Conservation (phyloP, 1,140 invertebrate genomes). For the Megalopta genalis region DNA sequence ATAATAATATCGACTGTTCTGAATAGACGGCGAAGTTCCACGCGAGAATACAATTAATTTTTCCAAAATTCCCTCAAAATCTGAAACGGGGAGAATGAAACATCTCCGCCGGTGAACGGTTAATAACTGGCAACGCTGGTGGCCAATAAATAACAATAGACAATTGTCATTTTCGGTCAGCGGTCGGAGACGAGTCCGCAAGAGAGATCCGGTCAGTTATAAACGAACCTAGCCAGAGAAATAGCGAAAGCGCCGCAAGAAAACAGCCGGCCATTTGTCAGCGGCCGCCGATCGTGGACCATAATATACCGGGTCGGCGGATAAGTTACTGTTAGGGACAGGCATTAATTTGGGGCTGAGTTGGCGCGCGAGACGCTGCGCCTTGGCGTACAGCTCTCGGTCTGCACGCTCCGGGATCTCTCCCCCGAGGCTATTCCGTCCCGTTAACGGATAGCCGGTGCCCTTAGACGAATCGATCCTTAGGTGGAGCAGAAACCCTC, state of each 20-base stretch:
- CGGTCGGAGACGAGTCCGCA: too few relatives aligned
- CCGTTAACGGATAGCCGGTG: conserved; percentile 75
- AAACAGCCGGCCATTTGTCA: conserved; percentile 72
- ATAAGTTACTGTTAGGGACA: conserved; percentile 76
- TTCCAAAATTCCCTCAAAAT: too few relatives aligned
- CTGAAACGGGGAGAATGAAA: too few relatives aligned
- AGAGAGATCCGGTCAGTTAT: neutral
- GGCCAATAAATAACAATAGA: too few relatives aligned
- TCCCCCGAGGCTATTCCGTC: conserved; percentile 75
- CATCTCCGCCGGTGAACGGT: too few relatives aligned
- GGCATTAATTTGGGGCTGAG: conserved; percentile 75
- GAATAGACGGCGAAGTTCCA: too few relatives aligned
- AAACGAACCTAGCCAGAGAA: neutral
- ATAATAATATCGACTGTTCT: too few relatives aligned
- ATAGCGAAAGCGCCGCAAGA: conserved; percentile 56
- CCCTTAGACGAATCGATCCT: conserved; percentile 74
- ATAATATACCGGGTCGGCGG: conserved; percentile 71
- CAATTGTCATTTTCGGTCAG: too few relatives aligned
- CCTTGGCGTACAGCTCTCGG: conserved; percentile 29
- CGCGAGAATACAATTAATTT: too few relatives aligned
- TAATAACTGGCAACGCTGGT: too few relatives aligned
- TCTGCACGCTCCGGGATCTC: conserved; percentile 64
- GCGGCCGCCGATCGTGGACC: conserved; percentile 67
- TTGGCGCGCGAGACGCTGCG: conserved; percentile 66
- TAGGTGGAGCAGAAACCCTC: conserved; percentile 44